These are phyloP conservation scores for Dicerorhinus sumatrensis DNA, from an alignment of 2,113 vertebrate genomes.

Conservation along the genomic window DNA sequence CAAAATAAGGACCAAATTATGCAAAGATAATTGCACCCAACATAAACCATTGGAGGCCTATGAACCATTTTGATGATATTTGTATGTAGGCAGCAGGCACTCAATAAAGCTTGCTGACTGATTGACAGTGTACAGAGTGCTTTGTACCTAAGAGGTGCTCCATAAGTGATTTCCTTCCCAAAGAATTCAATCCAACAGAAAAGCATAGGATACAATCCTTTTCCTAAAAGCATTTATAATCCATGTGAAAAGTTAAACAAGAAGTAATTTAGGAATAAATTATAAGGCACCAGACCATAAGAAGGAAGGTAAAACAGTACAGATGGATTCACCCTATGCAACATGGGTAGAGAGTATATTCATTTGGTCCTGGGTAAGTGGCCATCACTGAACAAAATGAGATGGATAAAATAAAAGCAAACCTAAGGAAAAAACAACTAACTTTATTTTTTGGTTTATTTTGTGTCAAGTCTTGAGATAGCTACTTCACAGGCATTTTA, in stretches of 20 bases:
- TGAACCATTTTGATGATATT: neutral
- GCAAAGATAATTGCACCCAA: slow-evolving; percentile 42
- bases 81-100: neutral
- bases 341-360: neutral
- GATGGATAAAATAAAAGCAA: neutral
- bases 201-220: neutral
- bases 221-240: slow-evolving; percentile 29
- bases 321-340: neutral
- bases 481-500: neutral
- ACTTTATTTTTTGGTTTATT: neutral
- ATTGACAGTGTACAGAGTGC: neutral
- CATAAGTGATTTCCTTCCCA: slow-evolving; percentile 5
- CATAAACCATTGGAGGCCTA: neutral
- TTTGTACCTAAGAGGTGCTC: neutral
- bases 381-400: slow-evolving; percentile 14
- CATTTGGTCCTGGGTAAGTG: neutral
- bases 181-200: slow-evolving; percentile 2
- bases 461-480: neutral
- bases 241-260: slow-evolving; percentile 31
- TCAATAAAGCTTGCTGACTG: neutral
- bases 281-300: neutral
- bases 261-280: slow-evolving; percentile 42
- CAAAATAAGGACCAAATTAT: slow-evolving; percentile 5
- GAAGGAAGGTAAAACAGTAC: neutral
- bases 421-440: neutral